Evolutionary conservation across 2,797 vertebrate genomes (phyloP).

Genomic region (Mus minutoides): DNA sequence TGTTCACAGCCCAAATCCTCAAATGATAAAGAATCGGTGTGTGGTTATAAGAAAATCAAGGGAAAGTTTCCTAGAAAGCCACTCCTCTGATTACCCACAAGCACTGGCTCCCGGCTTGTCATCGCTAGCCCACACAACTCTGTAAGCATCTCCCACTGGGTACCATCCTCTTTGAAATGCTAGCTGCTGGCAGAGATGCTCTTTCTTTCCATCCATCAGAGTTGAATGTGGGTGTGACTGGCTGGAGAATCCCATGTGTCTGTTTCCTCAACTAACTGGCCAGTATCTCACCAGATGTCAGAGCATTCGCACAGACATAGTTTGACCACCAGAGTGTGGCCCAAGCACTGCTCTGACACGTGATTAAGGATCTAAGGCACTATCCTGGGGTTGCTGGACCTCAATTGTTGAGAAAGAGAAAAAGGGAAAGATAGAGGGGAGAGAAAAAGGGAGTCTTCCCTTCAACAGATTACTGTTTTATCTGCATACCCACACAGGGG

Average conservation of each 20-base stretch:
- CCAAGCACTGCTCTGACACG: background rate
- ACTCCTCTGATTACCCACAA: too few species aligned
- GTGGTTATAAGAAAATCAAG: background rate
- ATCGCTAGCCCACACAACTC: fast-evolving
- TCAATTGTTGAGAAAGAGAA: background rate
- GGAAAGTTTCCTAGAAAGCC: background rate
- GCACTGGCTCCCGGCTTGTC: background rate
- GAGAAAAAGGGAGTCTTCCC: background rate
- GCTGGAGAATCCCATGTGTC: fast-evolving
- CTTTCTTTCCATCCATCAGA: background rate
- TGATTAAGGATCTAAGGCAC: background rate
- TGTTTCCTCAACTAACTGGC: fast-evolving
- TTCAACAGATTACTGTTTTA: background rate
- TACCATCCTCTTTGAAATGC: background rate
- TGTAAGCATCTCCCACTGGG: background rate
- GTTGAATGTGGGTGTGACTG: fast-evolving
- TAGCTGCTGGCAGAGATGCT: background rate
- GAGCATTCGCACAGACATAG: fast-evolving
- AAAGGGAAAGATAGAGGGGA: background rate
- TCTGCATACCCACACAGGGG: background rate
- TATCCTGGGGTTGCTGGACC: background rate
- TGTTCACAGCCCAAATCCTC: too few species aligned
- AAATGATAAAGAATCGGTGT: too few species aligned
- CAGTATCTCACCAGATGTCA: background rate
- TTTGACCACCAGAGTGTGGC: fast-evolving